Evolutionary conservation across 2,888 invertebrate genomes (phyloP).

Genomic region (Hydrotaea cyrtoneurina): DNA sequence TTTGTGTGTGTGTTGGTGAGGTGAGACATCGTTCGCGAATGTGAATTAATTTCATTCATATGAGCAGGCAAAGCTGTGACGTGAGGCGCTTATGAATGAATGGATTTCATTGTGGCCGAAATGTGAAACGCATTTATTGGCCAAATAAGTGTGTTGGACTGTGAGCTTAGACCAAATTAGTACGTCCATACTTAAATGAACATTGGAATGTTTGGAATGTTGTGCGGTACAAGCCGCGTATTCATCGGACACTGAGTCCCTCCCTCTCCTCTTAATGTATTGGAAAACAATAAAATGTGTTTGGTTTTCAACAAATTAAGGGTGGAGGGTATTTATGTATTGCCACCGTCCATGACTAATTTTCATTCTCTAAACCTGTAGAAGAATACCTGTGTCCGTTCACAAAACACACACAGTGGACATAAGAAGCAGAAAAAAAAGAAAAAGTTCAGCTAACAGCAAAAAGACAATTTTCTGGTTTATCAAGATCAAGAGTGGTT

Average conservation of each 20-base stretch:
- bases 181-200: not conserved
- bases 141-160: slow-evolving; percentile 3
- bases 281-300: not conserved
- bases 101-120: not conserved
- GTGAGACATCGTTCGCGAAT: not conserved
- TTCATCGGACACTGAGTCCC: too few relatives aligned
- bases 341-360: not conserved
- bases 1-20: not conserved
- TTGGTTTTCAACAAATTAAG: too few relatives aligned
- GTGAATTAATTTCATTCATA: slow-evolving; percentile 23
- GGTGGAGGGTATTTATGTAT: too few relatives aligned
- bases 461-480: slow-evolving; percentile 60
- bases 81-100: slow-evolving; percentile 4
- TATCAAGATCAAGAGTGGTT: slow-evolving; percentile 53
- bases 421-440: not conserved
- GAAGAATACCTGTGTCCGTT: not conserved
- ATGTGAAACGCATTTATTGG: slow-evolving; percentile 19
- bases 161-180: not conserved
- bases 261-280: not conserved
- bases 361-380: not conserved
- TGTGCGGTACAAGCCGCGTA: not conserved
- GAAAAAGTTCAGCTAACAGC: not conserved
- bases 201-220: slow-evolving; percentile 15
- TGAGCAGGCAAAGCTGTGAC: slow-evolving; percentile 9
- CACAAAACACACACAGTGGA: not conserved